Evolutionary conservation across 2,113 vertebrate genomes (phyloP), one percentile per base, ranked within the genome.

Genomic region (Oryzias celebensis): DNA sequence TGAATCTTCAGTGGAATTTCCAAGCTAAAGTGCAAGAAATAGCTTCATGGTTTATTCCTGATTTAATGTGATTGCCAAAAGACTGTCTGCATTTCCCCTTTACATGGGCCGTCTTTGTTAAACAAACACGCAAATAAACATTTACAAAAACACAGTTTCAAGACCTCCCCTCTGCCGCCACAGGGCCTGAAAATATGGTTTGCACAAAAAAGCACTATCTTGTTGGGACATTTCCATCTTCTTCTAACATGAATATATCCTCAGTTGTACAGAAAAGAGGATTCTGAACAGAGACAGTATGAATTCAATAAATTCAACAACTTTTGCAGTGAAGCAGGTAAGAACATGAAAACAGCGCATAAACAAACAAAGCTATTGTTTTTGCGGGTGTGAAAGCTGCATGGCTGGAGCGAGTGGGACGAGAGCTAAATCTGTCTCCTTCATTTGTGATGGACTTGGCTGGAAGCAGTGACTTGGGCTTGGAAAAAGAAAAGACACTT

Each of bases 361-460:
- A 48, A 84, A 82, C 81, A 75, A 65, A 68, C 64, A 71, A 82
- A 73, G 61, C 81, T 82, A 86, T 79, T 83, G 80, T 77, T 83
- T 81, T 62, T 31, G 74, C 58, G 73, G 62, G 67, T 67, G 74
- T 57, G 76, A 83, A 87, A 84, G 77, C 76, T 71, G 75, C 83
- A 83, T 83, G 77, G 71, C 85, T 87, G 77, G 82, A 87, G 73
- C 71, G 69, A 74, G 74, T 50, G 58, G 77, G 82, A 77, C 43
- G 69, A 67, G 78, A 80, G 78, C 82, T 82, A 80, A 91, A 89
- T 85, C 70, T 78, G 80, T 84, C 79, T 72, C 75, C 83, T 83
- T 85, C 75, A 79, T 85, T 88, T 84, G 82, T 74, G 87, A 80
- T 58, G 81, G 88, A 86, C 85, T 92, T 91, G 89, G 91, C 88